Evolutionary conservation across 2,797 vertebrate genomes (phyloP), one percentile per base, ranked within the genome.

Genomic region (Toxotes lorentzi): DNA sequence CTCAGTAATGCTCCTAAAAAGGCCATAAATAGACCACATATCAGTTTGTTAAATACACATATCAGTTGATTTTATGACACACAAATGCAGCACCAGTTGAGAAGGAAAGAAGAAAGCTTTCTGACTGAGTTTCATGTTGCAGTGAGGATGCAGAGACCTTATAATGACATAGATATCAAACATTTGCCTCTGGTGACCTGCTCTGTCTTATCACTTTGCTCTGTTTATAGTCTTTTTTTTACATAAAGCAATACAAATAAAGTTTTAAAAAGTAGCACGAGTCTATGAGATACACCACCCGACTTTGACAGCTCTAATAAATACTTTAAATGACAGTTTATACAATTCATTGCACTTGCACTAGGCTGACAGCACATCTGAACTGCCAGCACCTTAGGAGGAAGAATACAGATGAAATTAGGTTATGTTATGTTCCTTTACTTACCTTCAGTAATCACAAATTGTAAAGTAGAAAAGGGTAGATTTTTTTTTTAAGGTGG

Each of bases 371-470:
- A 59, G 51, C 34, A 40, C 48, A 24, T 64, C 32, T 56, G 65
- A 65, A 34, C 13, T 54, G 9, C 21, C 76, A 43, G 57, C 60
- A 62, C 53, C 51, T 56, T 32, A 11, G 61, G 72, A 56, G 41
- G 83, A 66, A 67, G 60, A 41, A 7, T 1, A 19, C 40, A 50
- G 34, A 60, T 79, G 17, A 71, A 57, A 65, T 59, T 5, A 32
- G 34, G 11, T 30, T 30, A 30, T 62, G 63, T 74, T 38, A 9
- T 53, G 38, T 66, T 75, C 32, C 34, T 79, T 60, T 74, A 51
- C 53, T 56, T 47, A n/a, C 53, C 27, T 58, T 30, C 3, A 43
- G n/a, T 43, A 72, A 66, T 40, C 41, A 30, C 32, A 58, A 54
- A 63, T 34, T 53, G 24, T 62, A 50, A 16, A 38, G 16, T 34